Conservation (phyloP, 2,888 invertebrate species). For the Kuschelorhynchus macadamiae region DNA sequence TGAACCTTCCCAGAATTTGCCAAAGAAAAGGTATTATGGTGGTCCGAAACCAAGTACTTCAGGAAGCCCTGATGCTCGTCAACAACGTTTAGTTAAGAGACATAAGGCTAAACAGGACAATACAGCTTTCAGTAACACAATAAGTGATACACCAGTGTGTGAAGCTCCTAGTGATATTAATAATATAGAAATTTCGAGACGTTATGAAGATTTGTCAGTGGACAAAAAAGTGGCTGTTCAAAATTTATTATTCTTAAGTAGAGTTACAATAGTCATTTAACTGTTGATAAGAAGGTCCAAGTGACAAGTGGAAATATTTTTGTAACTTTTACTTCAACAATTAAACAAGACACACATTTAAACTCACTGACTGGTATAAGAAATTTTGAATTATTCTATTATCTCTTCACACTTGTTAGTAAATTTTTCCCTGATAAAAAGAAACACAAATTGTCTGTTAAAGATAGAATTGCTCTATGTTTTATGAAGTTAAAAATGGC, state of each 20-base stretch:
- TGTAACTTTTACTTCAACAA: no score
- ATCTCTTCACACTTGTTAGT: not conserved
- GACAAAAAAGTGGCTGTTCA: no score
- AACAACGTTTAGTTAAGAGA: not conserved
- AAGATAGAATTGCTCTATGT: not conserved
- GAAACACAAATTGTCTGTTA: not conserved
- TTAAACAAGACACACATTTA: not conserved
- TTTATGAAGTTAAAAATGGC: constrained; percentile 1
- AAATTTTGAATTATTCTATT: not conserved
- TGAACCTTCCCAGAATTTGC: not conserved
- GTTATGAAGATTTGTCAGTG: not conserved
- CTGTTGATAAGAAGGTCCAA: not conserved
- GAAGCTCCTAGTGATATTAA: not conserved
- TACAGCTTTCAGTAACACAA: not conserved
- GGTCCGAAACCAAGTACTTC: no score
- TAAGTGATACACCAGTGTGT: not conserved
- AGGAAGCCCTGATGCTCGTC: no score
- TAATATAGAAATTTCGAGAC: not conserved
- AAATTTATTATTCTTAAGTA: constrained; percentile 1
- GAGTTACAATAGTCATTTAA: not conserved
- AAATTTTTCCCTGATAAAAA: no score
- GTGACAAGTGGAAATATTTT: not conserved
- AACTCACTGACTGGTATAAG: not conserved
- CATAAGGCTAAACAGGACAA: not conserved
- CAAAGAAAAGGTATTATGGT: no score